Conservation (phyloP, 2,113 vertebrate species). For the Pogonocichla stellata region DNA sequence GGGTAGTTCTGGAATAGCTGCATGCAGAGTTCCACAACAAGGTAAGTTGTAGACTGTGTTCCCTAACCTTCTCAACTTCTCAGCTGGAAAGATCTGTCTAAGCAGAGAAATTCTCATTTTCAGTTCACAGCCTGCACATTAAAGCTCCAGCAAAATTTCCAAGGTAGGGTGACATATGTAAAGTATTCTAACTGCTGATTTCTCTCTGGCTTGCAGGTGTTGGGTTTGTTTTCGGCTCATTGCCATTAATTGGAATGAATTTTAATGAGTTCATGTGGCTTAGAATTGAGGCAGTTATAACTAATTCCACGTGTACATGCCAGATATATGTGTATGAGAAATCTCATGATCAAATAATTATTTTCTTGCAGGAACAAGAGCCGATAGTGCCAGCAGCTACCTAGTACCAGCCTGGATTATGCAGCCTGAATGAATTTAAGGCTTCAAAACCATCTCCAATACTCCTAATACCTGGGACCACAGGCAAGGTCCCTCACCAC, state of each 20-base stretch:
- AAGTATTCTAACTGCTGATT: not conserved
- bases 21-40: not conserved
- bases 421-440: not conserved
- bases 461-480: not conserved
- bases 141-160: not conserved
- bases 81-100: not conserved
- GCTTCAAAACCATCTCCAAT: not conserved
- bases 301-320: not conserved
- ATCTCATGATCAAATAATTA: constrained; percentile 3
- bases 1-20: not conserved
- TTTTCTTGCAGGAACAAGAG: constrained; percentile 11
- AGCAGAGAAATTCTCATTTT: not conserved
- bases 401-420: not conserved
- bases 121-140: not conserved
- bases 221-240: not conserved
- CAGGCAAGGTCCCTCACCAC: not conserved
- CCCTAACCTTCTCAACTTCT: not conserved
- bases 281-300: constrained; percentile 5
- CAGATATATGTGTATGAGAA: not conserved
- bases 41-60: not conserved
- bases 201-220: constrained; percentile 1
- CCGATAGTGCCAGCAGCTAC: not conserved
- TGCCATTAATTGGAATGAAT: constrained; percentile 37
- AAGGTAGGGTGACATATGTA: not conserved
- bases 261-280: constrained; percentile 41